A percentile compares a stretch with the other conserved stretches of the same genome.
Evolutionary conservation across 2,888 invertebrate species (phyloP).

Genomic region (Idaea aversata): DNA sequence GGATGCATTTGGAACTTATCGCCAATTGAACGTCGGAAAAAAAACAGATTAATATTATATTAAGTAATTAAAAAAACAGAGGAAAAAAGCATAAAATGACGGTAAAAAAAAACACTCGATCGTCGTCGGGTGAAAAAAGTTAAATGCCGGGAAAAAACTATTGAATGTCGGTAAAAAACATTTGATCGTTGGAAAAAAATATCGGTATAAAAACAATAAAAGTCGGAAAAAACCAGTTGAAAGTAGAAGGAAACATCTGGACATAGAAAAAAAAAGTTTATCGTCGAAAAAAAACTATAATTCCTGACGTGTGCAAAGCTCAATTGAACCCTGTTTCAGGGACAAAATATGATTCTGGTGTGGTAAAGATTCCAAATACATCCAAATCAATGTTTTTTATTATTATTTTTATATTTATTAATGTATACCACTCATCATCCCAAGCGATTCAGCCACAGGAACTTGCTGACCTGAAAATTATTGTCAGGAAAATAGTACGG

Average conservation of each 20-base stretch:
- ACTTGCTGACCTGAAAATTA: constrained; percentile 74
- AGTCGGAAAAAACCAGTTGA: background rate
- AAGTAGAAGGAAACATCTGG: too few species aligned
- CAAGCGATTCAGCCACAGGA: constrained; percentile 73
- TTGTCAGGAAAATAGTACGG: constrained; percentile 28
- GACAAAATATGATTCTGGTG: background rate
- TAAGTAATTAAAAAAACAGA: too few species aligned
- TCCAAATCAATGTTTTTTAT: constrained; percentile 25
- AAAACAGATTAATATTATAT: background rate
- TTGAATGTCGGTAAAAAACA: background rate
- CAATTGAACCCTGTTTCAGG: too few species aligned
- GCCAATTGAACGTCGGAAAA: background rate
- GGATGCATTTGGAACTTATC: constrained; percentile 43
- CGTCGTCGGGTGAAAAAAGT: too few species aligned
- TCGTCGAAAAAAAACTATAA: too few species aligned
- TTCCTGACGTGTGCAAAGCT: too few species aligned
- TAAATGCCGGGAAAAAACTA: too few species aligned
- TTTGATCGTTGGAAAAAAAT: background rate
- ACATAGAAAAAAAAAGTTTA: too few species aligned
- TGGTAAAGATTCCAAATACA: constrained; percentile 45
- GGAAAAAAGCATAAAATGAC: too few species aligned
- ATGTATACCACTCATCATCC: constrained; percentile 70
- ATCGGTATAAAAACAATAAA: background rate
- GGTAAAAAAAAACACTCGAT: too few species aligned
- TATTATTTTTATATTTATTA: constrained; percentile 20